phyloP scores from a whole-genome alignment of 1,140 invertebrate species.

The Varroa destructor region DNA sequence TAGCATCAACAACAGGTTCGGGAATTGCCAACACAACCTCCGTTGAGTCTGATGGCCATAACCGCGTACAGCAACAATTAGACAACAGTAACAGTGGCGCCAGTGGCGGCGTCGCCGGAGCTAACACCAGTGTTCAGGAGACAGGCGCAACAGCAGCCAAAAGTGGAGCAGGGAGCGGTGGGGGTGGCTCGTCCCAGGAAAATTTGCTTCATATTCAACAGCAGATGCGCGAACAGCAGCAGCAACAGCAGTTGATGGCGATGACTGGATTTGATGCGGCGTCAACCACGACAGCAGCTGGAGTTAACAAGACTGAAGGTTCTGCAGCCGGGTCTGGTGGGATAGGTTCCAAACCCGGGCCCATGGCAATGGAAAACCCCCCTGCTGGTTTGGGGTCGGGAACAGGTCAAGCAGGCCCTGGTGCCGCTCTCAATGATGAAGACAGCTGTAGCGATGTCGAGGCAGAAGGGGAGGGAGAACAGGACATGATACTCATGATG shows the following conservation, averaged over 20 bases:
- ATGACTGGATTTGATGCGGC: not conserved
- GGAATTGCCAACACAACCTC: no score
- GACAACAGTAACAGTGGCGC: no score
- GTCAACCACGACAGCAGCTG: not conserved
- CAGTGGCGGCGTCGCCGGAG: no score
- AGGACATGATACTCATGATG: no score
- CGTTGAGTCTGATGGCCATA: no score
- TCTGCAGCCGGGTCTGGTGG: not conserved
- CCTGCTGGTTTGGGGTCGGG: no score
- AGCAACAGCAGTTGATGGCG: constrained; percentile 8
- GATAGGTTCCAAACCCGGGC: not conserved
- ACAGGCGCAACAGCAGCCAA: not conserved
- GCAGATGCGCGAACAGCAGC: constrained; percentile 21
- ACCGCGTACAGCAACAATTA: no score
- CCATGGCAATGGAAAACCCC: not conserved
- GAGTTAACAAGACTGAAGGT: not conserved
- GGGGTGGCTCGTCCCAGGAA: constrained; percentile 6
- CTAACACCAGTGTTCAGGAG: no score
- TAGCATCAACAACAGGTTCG: no score
- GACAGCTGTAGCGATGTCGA: constrained; percentile 2
- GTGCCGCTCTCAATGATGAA: not conserved
- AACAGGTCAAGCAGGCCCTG: no score
- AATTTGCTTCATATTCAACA: constrained; percentile 19
- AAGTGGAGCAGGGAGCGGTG: not conserved
- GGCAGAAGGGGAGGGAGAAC: not conserved